These are phyloP conservation scores for Platycheirus rosarum DNA, from an alignment of 2,888 invertebrate species.

Conservation along the genomic window DNA sequence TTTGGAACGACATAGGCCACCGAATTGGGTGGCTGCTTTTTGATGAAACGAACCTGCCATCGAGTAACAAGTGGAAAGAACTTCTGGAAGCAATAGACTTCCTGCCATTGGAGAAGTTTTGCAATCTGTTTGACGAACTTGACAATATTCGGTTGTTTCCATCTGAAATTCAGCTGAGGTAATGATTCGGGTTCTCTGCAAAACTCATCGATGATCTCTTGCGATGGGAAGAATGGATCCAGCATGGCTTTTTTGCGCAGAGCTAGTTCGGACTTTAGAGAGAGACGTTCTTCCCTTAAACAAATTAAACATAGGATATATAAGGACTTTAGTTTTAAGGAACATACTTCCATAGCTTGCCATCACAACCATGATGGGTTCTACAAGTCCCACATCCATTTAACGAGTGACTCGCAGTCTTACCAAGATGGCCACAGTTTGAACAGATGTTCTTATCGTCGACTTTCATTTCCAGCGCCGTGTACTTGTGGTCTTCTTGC, in stretches of 20 bases:
- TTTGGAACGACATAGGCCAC: slow-evolving; percentile 82
- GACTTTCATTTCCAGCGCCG: slow-evolving; percentile 83
- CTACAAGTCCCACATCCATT: slow-evolving; percentile 87
- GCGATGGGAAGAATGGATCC: slow-evolving; percentile 87
- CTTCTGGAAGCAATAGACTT: slow-evolving; percentile 90
- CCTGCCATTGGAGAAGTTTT: slow-evolving; percentile 88
- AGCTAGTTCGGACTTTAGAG: slow-evolving; percentile 87
- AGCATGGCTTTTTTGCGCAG: slow-evolving; percentile 87
- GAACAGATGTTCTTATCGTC: slow-evolving; percentile 86
- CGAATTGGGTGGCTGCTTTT: slow-evolving; percentile 61
- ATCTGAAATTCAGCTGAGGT: slow-evolving; percentile 84
- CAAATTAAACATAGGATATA: too few species aligned
- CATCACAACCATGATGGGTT: slow-evolving; percentile 85
- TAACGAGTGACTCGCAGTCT: slow-evolving; percentile 83
- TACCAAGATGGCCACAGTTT: slow-evolving; percentile 86
- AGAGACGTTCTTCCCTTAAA: slow-evolving; percentile 85
- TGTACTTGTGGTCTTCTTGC: slow-evolving; percentile 84
- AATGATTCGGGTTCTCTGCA: slow-evolving; percentile 84
- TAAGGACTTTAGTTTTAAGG: background rate
- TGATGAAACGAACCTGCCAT: slow-evolving; percentile 85
- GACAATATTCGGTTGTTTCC: slow-evolving; percentile 87
- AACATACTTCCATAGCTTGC: slow-evolving; percentile 85
- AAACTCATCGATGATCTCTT: slow-evolving; percentile 87
- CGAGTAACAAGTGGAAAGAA: slow-evolving; percentile 89
- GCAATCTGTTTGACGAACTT: slow-evolving; percentile 88